phyloP scores from a whole-genome alignment of 2,113 vertebrate genomes.

The Pardalotus punctatus region DNA sequence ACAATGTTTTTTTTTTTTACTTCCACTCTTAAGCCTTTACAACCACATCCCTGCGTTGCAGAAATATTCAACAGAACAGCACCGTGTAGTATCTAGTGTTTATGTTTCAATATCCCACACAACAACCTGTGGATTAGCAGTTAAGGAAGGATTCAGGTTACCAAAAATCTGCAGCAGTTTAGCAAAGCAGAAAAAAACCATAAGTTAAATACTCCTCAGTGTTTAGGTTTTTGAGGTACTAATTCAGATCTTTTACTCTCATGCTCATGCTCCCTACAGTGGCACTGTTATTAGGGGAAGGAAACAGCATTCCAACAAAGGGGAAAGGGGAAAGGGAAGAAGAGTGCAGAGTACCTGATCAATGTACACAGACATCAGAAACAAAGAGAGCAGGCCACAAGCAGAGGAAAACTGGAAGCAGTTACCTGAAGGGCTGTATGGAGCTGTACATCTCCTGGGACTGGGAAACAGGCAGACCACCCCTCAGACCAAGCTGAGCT shows the following conservation, averaged over 20 bases:
- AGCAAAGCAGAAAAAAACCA: not conserved
- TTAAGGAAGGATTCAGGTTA: not conserved
- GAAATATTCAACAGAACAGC: not conserved
- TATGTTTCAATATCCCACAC: not conserved
- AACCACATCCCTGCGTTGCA: not conserved
- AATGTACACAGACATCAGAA: not conserved
- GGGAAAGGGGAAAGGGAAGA: not conserved
- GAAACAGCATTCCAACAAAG: not conserved
- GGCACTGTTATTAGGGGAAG: not conserved
- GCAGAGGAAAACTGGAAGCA: not conserved
- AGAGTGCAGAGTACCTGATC: not conserved
- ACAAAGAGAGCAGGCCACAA: not conserved
- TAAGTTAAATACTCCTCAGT: not conserved
- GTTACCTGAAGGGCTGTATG: conserved; percentile 93
- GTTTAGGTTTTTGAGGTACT: not conserved
- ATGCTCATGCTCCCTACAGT: not conserved
- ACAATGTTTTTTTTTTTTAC: not conserved
- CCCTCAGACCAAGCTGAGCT: conserved; percentile 91
- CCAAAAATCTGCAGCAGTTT: not conserved
- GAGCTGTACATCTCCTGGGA: conserved; percentile 98
- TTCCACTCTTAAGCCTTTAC: not conserved
- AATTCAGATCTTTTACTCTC: not conserved
- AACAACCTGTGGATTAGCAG: not conserved
- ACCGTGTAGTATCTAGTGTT: not conserved
- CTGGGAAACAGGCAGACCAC: conserved; percentile 94